These are phyloP conservation scores for Cantharis flavilabris DNA, from an alignment of 2,888 invertebrate genomes.

Conservation along the genomic window DNA sequence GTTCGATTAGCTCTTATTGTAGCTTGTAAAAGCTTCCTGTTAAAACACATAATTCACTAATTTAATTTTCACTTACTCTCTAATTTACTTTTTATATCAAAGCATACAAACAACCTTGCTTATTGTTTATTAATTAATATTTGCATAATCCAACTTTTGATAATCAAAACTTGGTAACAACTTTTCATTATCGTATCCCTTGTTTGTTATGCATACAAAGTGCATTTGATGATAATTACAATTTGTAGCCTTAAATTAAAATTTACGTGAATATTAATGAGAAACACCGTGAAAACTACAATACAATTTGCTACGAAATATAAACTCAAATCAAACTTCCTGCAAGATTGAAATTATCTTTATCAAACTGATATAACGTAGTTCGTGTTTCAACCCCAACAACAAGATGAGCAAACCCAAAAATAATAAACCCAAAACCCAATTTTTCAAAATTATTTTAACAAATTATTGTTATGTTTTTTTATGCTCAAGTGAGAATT, in stretches of 20 bases:
- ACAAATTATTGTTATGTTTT: background rate
- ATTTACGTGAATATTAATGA: background rate
- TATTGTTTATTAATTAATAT: background rate
- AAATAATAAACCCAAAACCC: background rate
- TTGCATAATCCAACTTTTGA: background rate
- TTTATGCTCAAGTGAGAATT: background rate
- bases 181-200: background rate
- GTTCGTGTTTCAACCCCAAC: background rate
- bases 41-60: conserved; percentile 33
- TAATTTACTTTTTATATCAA: background rate
- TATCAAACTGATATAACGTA: background rate
- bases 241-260: background rate
- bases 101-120: background rate
- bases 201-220: background rate
- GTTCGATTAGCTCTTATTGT: conserved; percentile 62
- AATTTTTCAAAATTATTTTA: background rate
- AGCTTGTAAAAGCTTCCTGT: conserved; percentile 62
- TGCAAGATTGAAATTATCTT: background rate
- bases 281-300: background rate
- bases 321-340: background rate
- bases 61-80: background rate
- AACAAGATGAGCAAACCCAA: background rate
- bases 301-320: background rate
- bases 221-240: background rate
- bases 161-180: background rate